A percentile compares a stretch with the other conserved stretches of the same genome.
Conservation (phyloP, 2,888 invertebrate species). For the Crematogaster levior region DNA sequence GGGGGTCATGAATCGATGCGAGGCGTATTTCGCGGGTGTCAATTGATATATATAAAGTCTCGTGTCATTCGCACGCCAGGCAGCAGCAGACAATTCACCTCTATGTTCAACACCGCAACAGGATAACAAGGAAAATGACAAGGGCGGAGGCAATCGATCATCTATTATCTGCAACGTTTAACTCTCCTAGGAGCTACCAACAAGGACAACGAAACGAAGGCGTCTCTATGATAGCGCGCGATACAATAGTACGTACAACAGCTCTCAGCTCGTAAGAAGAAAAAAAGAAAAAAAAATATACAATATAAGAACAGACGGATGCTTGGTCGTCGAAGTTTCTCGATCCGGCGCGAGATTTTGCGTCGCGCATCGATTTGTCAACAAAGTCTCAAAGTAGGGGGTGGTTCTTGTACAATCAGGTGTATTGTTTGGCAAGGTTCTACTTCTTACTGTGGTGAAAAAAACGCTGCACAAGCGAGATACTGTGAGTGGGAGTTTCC, state of each 20-base stretch:
- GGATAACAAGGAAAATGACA: slow-evolving; percentile 46
- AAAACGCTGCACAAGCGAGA: slow-evolving; percentile 86
- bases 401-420: slow-evolving; percentile 55
- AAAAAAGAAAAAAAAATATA: neutral
- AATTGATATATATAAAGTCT: slow-evolving; percentile 51
- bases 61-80: slow-evolving; percentile 56
- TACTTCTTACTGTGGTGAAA: slow-evolving; percentile 85
- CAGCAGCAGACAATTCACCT: slow-evolving; percentile 55
- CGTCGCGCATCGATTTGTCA: slow-evolving; percentile 73
- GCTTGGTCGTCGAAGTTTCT: slow-evolving; percentile 27
- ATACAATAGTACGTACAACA: slow-evolving; percentile 43
- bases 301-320: slow-evolving; percentile 28
- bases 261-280: slow-evolving; percentile 35
- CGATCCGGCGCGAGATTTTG: slow-evolving; percentile 46
- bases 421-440: slow-evolving; percentile 81
- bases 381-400: slow-evolving; percentile 59
- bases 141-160: slow-evolving; percentile 45
- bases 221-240: slow-evolving; percentile 49
- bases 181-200: slow-evolving; percentile 52
- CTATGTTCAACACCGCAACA: slow-evolving; percentile 53
- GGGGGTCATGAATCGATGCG: slow-evolving; percentile 68
- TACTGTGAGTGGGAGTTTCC: slow-evolving; percentile 84
- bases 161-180: slow-evolving; percentile 56
- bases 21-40: slow-evolving; percentile 63
- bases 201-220: slow-evolving; percentile 52